Percentiles rank a stretch among this genome's conserved stretches.
Evolutionary conservation across 2,797 vertebrate genomes (phyloP).

Genomic region (Clarias pachynema): DNA sequence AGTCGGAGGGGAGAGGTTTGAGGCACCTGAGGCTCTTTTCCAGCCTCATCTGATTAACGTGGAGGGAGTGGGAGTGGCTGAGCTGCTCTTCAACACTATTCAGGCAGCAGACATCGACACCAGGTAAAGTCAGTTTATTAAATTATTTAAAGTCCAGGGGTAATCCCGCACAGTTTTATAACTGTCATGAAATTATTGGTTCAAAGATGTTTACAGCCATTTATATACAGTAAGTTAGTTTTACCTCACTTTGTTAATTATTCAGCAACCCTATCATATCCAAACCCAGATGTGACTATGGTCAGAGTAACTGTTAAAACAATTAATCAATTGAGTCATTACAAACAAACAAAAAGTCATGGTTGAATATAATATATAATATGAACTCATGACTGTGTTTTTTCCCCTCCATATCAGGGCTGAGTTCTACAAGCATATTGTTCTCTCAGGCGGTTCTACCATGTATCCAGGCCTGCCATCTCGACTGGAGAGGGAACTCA

Average conservation of each 20-base stretch:
- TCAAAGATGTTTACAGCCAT: not conserved
- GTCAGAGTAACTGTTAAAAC: not conserved
- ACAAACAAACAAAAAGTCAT: too few relatives aligned
- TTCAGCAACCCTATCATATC: not conserved
- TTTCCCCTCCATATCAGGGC: conserved; percentile 71
- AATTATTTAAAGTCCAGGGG: too few relatives aligned
- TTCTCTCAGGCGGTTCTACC: conserved; percentile 96
- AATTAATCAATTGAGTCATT: not conserved
- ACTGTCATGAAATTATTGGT: not conserved
- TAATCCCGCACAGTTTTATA: not conserved
- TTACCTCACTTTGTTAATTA: not conserved
- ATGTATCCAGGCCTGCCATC: conserved; percentile 98
- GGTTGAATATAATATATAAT: not conserved
- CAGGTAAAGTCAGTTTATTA: conserved; percentile 75
- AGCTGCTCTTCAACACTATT: conserved; percentile 98
- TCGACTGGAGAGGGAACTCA: conserved; percentile 93
- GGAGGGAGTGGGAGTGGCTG: conserved; percentile 96
- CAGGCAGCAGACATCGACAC: conserved; percentile 98
- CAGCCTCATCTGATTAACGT: conserved; percentile 99
- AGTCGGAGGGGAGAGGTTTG: conserved; percentile 96
- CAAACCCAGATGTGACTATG: not conserved
- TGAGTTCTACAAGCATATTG: conserved; percentile 99
- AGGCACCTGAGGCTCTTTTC: conserved; percentile 96
- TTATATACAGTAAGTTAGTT: not conserved
- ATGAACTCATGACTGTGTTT: not conserved